A percentile compares a stretch with the other conserved stretches of the same genome.
Evolutionary conservation across 1,140 invertebrate genomes (phyloP).

Genomic region (Phocides pigmalion): DNA sequence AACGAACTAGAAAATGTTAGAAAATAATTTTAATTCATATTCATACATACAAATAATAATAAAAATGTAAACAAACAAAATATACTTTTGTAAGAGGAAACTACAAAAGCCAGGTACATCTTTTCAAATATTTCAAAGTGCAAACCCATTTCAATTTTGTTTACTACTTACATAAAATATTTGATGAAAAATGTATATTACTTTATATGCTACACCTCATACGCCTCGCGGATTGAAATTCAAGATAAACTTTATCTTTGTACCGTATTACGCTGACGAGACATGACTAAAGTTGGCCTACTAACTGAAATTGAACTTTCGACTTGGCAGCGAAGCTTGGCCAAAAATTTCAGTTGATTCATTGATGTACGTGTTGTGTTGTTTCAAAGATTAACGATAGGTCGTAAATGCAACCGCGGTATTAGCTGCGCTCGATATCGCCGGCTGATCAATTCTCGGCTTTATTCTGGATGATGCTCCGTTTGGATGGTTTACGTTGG

Average conservation of each 20-base stretch:
- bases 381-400: constrained; percentile 33
- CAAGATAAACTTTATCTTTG: constrained; percentile 33
- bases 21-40: too few relatives aligned
- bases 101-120: background rate
- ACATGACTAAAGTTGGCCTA: constrained; percentile 30
- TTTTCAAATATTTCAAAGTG: constrained; percentile 9
- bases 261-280: constrained; percentile 31
- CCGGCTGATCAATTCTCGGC: constrained; percentile 11
- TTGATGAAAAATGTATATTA: constrained; percentile 30
- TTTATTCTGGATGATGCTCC: constrained; percentile 12
- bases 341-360: constrained; percentile 32
- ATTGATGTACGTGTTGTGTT: constrained; percentile 32
- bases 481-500: background rate
- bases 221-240: constrained; percentile 29
- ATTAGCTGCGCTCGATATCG: constrained; percentile 19
- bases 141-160: constrained; percentile 26
- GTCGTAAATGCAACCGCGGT: constrained; percentile 27
- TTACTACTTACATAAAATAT: constrained; percentile 15
- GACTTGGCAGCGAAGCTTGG: constrained; percentile 22
- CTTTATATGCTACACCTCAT: constrained; percentile 31
- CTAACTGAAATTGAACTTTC: constrained; percentile 34
- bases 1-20: too few relatives aligned
- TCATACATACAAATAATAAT: too few relatives aligned
- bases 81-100: too few relatives aligned
- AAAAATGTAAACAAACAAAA: too few relatives aligned